Evolutionary conservation across 2,113 vertebrate species (phyloP), one percentile per base, ranked within the genome.

Genomic region (Nothocercus julius): DNA sequence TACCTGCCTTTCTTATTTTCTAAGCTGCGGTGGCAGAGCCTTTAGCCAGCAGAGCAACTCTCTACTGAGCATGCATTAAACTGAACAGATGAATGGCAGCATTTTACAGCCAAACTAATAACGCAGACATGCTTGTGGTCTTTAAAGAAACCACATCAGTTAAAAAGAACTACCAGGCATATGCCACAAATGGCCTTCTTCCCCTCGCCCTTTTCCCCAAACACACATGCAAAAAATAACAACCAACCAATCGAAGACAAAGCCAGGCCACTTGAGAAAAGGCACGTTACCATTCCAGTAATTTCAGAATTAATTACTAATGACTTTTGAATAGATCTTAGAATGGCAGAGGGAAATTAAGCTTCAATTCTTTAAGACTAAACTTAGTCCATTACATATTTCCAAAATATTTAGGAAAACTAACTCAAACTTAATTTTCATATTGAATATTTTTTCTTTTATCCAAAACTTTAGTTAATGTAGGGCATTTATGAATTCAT

Each of bases 61-160:
- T 87, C 53, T 11, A 51, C 81, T 91, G 97, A 97, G 83, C 69
- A 88, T 72, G 87, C 90, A 96, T 97, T 97, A 97, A 97, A 95
- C 73, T 94, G 94, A 97, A 93, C 85, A 96, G 92, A 97, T 97
- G 97, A 98, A 97, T 96, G 97, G 79, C 97, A 97, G 93, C 77
- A 74, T 97, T 97, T 98, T 93, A 97, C 96, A 97, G 87, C 4
- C 82, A 89, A 97, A 97, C 95, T 97, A 98, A 98, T 98, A 97
- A 95, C 84, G 81, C 49, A 83, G 87, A 95, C 90, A 94, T 95
- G 87, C 95, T 96, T 95, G 59, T 49, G 72, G 68, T 44, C 89
- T 97, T 98, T 96, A 96, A 98, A 97, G 86, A 97, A 93, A 74
- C 87, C 89, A 93, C 53, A 88, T 95, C 86, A 97, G 93, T 96